Evolutionary conservation across 2,797 vertebrate genomes (phyloP), one percentile per base, ranked within the genome.

Genomic region (Clarias pachynema): DNA sequence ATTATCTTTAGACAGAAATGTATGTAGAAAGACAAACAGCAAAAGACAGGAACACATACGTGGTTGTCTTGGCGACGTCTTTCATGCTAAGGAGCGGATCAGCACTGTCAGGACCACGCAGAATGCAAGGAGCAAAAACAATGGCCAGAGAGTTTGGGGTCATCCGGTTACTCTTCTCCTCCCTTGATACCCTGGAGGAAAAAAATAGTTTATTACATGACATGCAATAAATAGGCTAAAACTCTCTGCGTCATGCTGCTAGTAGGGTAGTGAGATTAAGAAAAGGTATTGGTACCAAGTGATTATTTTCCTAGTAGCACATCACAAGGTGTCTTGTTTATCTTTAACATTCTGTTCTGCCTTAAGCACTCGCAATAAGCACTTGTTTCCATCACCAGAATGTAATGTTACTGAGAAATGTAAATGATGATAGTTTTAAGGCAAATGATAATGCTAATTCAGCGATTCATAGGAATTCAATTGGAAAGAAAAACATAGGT

Each of bases 51-150:
- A 20, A 53, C 82, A 92, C 97, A 96, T 93, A 99, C 98, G 90
- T 96, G 89, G 98, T 99, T 22, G 98, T 97, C 93, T 99, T 99
- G 89, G 97, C 97, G 0, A 99, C 97, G 0, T 99, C 98, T 92
- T 97, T 99, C 98, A 99, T 98, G 95, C 98, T 99, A 90, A 96
- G 97, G 79, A 99, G 92, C 0, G 98, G 98, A 91, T 99, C 98
- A 0, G 96, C 96, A 18, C 92, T 96, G 91, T 99, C 97, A 0
- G 97, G 98, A 74, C 97, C 97, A 81, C 98, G 98, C 82, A 99
- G 91, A 83, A 99, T 94, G 87, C 98, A 99, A 0, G 98, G 98
- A 1, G 98, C 98, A 37, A 99, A 99, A 85, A 99, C 96, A 20
- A 99, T 99, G 84, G 98, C 98, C 92, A 99, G 75, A 0, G 98